Evolutionary conservation across 2,888 invertebrate genomes (phyloP).

Genomic region (Maniola hyperantus): DNA sequence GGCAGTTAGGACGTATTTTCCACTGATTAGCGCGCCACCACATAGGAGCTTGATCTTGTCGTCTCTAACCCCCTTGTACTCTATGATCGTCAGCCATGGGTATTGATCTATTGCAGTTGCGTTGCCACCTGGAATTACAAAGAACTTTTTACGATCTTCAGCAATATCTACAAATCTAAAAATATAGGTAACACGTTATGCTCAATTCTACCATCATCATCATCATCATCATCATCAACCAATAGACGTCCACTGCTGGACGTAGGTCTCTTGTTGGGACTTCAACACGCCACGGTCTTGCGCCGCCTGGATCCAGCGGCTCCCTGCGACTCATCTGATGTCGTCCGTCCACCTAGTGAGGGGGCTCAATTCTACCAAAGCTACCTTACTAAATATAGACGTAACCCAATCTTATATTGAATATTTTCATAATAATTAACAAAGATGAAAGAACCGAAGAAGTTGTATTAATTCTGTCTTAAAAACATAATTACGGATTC

Average conservation of each 20-base stretch:
- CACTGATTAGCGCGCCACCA: slow-evolving; percentile 77
- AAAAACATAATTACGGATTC: slow-evolving; percentile 6
- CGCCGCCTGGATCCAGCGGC: no score
- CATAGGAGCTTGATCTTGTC: slow-evolving; percentile 61
- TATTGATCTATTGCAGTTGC: slow-evolving; percentile 74
- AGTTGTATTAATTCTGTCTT: neutral
- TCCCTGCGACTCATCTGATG: no score
- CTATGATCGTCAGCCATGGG: slow-evolving; percentile 79
- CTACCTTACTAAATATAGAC: no score
- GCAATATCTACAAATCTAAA: no score
- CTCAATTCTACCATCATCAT: no score
- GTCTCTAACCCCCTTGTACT: slow-evolving; percentile 55
- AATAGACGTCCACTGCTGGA: no score
- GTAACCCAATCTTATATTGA: neutral
- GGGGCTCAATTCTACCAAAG: no score
- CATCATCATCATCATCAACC: no score
- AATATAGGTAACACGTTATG: no score
- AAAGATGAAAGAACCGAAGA: neutral
- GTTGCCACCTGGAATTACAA: slow-evolving; percentile 50
- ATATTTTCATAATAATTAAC: neutral
- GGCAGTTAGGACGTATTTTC: slow-evolving; percentile 79
- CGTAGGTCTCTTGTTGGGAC: no score
- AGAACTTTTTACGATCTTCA: neutral
- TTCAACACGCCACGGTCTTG: no score
- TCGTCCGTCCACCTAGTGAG: no score